Base-by-base conservation (phyloP, 2,797 vertebrate genomes). In the Anguilla anguilla region DNA sequence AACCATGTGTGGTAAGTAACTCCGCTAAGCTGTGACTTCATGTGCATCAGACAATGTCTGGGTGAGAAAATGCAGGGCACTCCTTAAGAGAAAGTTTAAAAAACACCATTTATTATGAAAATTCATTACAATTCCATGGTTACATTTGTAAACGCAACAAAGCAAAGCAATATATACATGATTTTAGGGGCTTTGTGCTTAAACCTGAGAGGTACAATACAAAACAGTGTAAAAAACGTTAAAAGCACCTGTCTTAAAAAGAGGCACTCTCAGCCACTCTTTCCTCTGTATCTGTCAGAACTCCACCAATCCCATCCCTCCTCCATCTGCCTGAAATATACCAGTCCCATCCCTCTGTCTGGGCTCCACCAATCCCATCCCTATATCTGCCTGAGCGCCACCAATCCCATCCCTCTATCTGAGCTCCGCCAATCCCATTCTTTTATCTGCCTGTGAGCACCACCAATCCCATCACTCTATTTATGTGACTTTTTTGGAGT, bases 401-500 rank as follows among this genome's bases (percentile, higher is more conserved):
- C 25, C 64, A 64, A 64, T 22, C 61, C 61, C 61, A 64, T 19
- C 59, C 22, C 59, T 15, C 57, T 59, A 19, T 19, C 57, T 59
- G 57, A 15, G 57, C 57, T 59, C 57, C 13, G 13, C 64, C 64
- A 69, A 69, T 69, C 28, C 10, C 28, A 31, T 35, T 35, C 72
- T 4, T 35, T 35, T 25, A 64, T 39, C 10, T 39, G 72, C 31
- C 31, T 31, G 49, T 46, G 43, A 25, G 81, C 19, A 67, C 79
- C 64, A 39, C 43, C 19, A 22, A 31, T 69, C 64, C 64, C 64
- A 28, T 28, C 1, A 49, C n/a, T 17, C 64, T 85, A 95, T 90
- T 95, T 94, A 64, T 93, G 94, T 90, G 93, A 94, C 95, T 97
- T 99, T 96, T 96, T 98, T 88, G 96, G 96, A 92, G 96, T 95